Base-by-base conservation (phyloP, 2,888 invertebrate genomes). In the Aproaerema taeniolella region DNA sequence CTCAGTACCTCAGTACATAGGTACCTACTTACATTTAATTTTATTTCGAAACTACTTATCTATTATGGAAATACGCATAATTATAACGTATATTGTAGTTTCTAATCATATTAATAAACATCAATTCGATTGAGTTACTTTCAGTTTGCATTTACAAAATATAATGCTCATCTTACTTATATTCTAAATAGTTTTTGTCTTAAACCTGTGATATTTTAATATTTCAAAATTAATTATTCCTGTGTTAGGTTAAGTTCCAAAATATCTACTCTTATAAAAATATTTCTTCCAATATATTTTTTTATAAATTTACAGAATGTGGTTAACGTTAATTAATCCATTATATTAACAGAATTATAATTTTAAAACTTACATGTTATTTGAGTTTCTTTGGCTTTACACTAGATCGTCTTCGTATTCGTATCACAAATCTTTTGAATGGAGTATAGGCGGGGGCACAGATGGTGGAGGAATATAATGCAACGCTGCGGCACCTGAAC, bases 351-450 rank as follows among this genome's bases (percentile, higher is more conserved):
- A n/a, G n/a, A n/a, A n/a, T n/a, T n/a, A n/a, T n/a, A n/a, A n/a
- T n/a, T n/a, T n/a, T n/a, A n/a, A n/a, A n/a, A n/a, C n/a, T n/a
- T n/a, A n/a, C n/a, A n/a, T n/a, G n/a, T n/a, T n/a, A 29, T 29
- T 12, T 12, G 11, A 2, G 13, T 30, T 32, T 41, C 38, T 38
- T 38, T 42, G 61, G 61, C 51, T 58, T 71, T 74, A 85, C 56
- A 85, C 81, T 53, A 80, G 63, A 60, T 83, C 81, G 39, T 81
- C 81, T 66, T 79, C 79, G 43, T 61, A 61, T 43, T 78, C 72
- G 56, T 83, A 83, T 83, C 83, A 85, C 51, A 85, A 78, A 46
- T 78, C 76, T 26, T 66, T 65, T 12, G 70, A 52, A 44, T 63
- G 60, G 29, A 67, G 55, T 25, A 70, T 49, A 10, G 70, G 55